Base-by-base conservation (phyloP, 2,113 vertebrate species). In the Rhadina sibilatrix region DNA sequence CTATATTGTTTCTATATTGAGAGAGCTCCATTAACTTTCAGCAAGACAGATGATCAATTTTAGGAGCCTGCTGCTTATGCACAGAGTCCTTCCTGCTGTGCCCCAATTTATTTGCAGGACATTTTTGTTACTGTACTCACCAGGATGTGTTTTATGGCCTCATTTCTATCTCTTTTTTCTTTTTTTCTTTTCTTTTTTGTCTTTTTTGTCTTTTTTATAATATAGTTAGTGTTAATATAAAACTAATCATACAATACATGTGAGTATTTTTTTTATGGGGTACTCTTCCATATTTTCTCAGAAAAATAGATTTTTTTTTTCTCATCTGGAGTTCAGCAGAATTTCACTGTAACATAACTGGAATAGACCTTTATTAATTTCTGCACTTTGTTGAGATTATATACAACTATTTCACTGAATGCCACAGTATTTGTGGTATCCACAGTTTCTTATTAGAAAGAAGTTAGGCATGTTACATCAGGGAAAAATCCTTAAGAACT, bases 1-100 rank as follows among this genome's bases (percentile, higher is more conserved):
- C 92, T 95, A 63, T 90, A 95, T 90, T 94, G 79, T 94, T 95
- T 88, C 95, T 96, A 94, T 96, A 96, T 77, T 92, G 93, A 96
- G 94, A 97, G 88, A 96, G 90, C 52, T 78, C 76, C 92, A 96
- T 96, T 96, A 96, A 92, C 92, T 97, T 96, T 93, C 90, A 94
- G 79, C 53, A 90, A 94, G 94, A 95, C 90, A 94, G 71, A 95
- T 83, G 85, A 97, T 97, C 92, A 96, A 90, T 93, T 93, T 95
- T 90, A 90, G 70, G 28, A 96, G 82, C 87, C 68, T 94, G 72
- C 93, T 97, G 95, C 82, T 95, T 94, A 90, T 75, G 83, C 75
- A 54, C 68, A 88, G 75, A 94, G 76, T 66, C 54, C 47, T 97
- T 94, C 96, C 93, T 92, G 90, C 96, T 95, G 96, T 95, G 92